Conservation (phyloP, 2,113 vertebrate genomes). For the Phalacrocorax carbo region DNA sequence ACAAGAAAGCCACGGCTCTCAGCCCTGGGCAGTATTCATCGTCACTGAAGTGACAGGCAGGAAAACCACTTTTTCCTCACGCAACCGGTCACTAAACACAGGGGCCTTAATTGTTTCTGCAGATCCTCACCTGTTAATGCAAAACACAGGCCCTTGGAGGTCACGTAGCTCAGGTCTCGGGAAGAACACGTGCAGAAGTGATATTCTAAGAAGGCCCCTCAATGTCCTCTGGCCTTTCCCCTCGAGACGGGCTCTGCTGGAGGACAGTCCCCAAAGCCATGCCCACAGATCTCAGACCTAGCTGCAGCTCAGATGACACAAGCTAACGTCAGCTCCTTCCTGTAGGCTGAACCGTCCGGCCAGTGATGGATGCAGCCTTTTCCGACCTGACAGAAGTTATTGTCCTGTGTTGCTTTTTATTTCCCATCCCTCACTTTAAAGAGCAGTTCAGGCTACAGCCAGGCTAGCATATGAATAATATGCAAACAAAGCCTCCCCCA, state of each 20-base stretch:
- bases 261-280: neutral
- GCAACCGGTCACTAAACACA: fast-evolving
- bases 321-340: neutral
- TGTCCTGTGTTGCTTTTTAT: neutral
- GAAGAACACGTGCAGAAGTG: fast-evolving
- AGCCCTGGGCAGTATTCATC: too few species aligned
- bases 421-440: neutral
- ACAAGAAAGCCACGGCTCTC: neutral
- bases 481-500: neutral
- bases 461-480: too few species aligned
- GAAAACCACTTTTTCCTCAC: neutral
- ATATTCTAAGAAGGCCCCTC: neutral
- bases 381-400: neutral
- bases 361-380: neutral
- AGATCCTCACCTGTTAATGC: neutral
- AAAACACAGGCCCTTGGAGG: neutral
- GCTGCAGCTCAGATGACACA: neutral
- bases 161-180: neutral
- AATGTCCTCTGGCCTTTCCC: too few species aligned
- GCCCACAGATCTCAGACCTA: neutral
- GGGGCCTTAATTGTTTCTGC: neutral
- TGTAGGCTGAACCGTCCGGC: neutral
- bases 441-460: neutral
- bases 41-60: neutral
- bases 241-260: neutral